Evolutionary conservation across 1,140 invertebrate species (phyloP), one percentile per base, ranked within the genome.

Genomic region (Hypothenemus hampei): DNA sequence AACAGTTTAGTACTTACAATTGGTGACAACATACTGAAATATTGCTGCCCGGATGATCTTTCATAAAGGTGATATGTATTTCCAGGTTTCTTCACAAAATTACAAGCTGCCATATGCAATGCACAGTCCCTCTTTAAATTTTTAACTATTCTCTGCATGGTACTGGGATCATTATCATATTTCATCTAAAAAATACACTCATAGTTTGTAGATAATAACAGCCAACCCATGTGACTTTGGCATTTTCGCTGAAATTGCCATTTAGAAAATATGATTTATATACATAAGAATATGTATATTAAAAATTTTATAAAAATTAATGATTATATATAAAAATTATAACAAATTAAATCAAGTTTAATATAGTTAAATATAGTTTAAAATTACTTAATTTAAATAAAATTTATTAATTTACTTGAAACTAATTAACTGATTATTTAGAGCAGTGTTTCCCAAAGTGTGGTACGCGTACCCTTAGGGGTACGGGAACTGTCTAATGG

Each of bases 11-110:
- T 45, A 51, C 64, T 60, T 69, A 86, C 84, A 72, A 83, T 68
- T 29, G 85, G 85, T 53, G 82, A 86, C 7, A 89, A 63, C 73
- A 89, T 83, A 24, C 85, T 86, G 59, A 88, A 83, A 68, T 86
- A 87, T 46, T 64, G 68, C 60, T 81, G 77, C 18, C 81, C 85
- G 4, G 79, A 80, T 41, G 76, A 59, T 68, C 78, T 72, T 67
- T 82, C 63, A 67, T 87, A 89, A 19, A 89, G 71, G 68, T 88
- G 82, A 70, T 89, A 89, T 35, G 81, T 74, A 11, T 79, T 74
- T 1, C 85, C 86, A 29, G 84, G 80, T 44, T 79, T 78, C 69
- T 87, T 87, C 1, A 81, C 69, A 62, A 89, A 81, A 68, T 88
- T 88, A 65, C 86, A 89, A 2, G 84, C 77, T 1, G 78, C 78